Base-by-base conservation (phyloP, 64 coral and sea anemone genomes). In the Pachyseris speciosa region DNA sequence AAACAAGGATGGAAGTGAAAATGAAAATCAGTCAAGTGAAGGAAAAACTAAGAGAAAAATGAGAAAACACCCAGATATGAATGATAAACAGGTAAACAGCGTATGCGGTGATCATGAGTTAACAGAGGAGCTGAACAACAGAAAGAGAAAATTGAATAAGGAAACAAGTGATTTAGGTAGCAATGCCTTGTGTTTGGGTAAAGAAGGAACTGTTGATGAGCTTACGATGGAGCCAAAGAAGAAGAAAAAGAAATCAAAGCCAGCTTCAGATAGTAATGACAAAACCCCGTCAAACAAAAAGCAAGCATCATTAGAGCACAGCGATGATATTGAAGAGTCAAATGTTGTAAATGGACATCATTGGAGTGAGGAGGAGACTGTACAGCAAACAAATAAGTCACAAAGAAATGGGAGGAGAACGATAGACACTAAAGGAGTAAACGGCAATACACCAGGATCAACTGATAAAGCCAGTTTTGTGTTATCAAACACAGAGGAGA, bases 211-310 rank as follows among this genome's bases (percentile, higher is more conserved):
- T 63, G 3, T 7, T 61, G 38, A 67, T 19, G 40, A 49, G 32
- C 25, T 7, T 29, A 74, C 52, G 12, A 41, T 22, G 32, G 83
- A 69, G n/a, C 59, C 60, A 1, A 86, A 63, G 43, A 58, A 60
- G 28, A 91, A 75, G 37, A 91, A 91, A 19, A 68, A 84, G 34
- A 44, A 72, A 44, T 30, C 29, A 48, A 91, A 91, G 16, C 16
- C 12, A 8, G 8, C 17, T 24, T 0, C n/a, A 49, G 37, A 91
- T 61, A 52, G 4, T 7, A 25, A 16, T 19, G 36, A 52, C 15
- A 19, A 37, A 83, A 44, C 39, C 11, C 16, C 38, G 80, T 72
- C 22, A 3, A 60, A 34, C 22, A 80, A 95, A 79, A 64, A 86
- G 79, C 29, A 27, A 57, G 49, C 24, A n/a, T n/a, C n/a, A 20